These are phyloP conservation scores for Oreohelix idahoensis DNA, from an alignment of 1,140 invertebrate genomes.

Conservation along the genomic window DNA sequence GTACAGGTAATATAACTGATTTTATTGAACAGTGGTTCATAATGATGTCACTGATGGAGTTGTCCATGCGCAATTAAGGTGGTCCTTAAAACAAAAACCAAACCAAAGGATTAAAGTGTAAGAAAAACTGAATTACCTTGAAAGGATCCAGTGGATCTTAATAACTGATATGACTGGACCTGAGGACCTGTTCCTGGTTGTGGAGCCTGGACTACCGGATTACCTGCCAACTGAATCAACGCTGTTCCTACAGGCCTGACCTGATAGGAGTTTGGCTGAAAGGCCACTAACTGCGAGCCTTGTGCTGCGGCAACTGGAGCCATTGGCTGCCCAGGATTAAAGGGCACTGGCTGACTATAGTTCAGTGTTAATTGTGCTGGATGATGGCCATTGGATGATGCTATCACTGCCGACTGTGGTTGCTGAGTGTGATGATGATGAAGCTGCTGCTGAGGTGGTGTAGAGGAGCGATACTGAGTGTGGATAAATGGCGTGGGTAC, in stretches of 20 bases:
- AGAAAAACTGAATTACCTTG: neutral
- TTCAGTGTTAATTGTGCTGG: slow-evolving; percentile 29
- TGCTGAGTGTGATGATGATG: slow-evolving; percentile 8
- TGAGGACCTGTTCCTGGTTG: neutral
- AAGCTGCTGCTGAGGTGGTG: slow-evolving; percentile 23
- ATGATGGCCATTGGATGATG: slow-evolving; percentile 18
- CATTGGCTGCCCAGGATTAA: neutral
- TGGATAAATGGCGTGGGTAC: neutral
- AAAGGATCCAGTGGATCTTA: neutral
- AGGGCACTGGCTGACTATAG: slow-evolving; percentile 29
- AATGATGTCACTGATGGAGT: too few relatives aligned
- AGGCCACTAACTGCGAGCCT: slow-evolving; percentile 17
- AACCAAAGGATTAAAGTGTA: too few relatives aligned
- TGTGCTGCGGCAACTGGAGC: neutral
- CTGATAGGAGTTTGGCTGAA: slow-evolving; percentile 13
- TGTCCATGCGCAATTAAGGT: too few relatives aligned
- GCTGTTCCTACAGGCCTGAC: slow-evolving; percentile 16
- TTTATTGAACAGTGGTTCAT: too few relatives aligned
- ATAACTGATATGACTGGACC: slow-evolving; percentile 8
- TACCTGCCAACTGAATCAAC: slow-evolving; percentile 16
- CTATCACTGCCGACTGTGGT: slow-evolving; percentile 4
- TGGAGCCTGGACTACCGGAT: neutral
- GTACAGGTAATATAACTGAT: too few relatives aligned
- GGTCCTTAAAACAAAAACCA: too few relatives aligned
- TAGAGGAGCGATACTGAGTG: neutral